Evolutionary conservation across 2,797 vertebrate genomes (phyloP).

Genomic region (Chelonia mydas): DNA sequence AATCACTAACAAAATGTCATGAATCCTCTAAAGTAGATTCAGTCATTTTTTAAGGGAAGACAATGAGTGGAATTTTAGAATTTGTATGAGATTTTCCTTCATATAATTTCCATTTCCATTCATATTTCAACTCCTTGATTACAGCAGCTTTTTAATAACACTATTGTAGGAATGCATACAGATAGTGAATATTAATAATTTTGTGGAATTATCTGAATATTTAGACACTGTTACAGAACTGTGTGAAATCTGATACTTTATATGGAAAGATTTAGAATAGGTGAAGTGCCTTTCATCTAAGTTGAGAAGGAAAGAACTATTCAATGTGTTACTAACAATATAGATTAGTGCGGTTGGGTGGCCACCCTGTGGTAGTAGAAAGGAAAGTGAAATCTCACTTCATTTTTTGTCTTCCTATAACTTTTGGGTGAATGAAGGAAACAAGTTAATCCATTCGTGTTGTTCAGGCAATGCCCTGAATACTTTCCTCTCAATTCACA

Average conservation of each 20-base stretch:
- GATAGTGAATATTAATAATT: neutral
- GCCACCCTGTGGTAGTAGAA: constrained; percentile 72
- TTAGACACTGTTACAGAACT: neutral
- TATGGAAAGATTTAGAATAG: neutral
- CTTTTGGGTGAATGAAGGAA: neutral
- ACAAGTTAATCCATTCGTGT: neutral
- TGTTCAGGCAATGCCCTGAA: neutral
- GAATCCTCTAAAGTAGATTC: neutral
- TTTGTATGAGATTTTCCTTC: neutral
- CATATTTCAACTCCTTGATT: neutral
- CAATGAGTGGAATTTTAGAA: neutral
- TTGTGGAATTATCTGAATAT: neutral
- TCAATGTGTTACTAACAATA: neutral
- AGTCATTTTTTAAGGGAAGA: neutral
- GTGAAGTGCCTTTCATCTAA: neutral
- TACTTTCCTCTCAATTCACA: neutral
- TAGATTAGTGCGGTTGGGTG: constrained; percentile 35
- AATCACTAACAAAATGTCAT: neutral
- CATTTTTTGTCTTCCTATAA: neutral
- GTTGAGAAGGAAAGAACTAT: neutral
- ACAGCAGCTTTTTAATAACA: neutral
- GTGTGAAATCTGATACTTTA: neutral
- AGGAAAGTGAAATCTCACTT: neutral
- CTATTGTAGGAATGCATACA: neutral
- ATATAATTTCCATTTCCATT: neutral